Evolutionary conservation across 2,113 vertebrate genomes (phyloP).

Genomic region (Gallinago paraguaiae): DNA sequence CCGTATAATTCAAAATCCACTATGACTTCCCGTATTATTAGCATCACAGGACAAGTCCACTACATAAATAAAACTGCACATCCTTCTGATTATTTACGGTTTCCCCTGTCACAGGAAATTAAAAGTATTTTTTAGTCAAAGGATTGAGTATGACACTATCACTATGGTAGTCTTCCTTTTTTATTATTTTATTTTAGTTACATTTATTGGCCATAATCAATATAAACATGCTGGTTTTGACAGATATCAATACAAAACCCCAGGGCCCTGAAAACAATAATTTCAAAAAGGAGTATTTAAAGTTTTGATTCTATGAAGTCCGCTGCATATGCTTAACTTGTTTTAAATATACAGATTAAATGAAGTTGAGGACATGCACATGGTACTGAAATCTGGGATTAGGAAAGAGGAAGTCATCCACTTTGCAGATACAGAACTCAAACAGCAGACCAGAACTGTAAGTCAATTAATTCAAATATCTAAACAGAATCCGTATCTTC

Average conservation of each 20-base stretch:
- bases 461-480: background rate
- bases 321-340: background rate
- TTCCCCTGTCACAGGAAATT: background rate
- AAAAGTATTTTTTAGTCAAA: background rate
- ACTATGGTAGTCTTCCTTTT: background rate
- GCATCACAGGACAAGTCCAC: background rate
- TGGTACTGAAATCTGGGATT: background rate
- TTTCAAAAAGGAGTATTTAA: background rate
- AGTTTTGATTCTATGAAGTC: background rate
- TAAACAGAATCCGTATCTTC: background rate
- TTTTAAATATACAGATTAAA: background rate
- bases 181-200: background rate
- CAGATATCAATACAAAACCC: background rate
- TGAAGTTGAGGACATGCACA: background rate
- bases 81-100: background rate
- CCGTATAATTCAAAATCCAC: background rate
- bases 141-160: fast-evolving
- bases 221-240: background rate
- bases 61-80: background rate
- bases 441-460: background rate
- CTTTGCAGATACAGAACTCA: background rate
- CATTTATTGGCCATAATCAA: background rate
- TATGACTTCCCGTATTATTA: background rate
- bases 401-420: background rate
- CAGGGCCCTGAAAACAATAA: background rate